Evolutionary conservation across 2,888 invertebrate species (phyloP).

Genomic region (Meliscaeva auricollis): DNA sequence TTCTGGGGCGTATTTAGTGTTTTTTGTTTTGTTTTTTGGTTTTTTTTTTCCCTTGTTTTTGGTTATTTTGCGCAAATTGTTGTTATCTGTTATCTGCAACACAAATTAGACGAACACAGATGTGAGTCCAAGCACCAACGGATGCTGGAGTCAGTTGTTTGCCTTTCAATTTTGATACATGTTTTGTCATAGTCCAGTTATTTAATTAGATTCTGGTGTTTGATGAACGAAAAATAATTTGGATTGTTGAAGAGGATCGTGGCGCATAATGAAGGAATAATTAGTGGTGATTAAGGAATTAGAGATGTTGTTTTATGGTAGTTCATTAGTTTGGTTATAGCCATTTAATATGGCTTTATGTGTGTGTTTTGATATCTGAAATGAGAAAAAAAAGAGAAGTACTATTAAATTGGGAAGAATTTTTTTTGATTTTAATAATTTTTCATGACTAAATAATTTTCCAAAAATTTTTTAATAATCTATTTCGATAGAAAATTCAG

Average conservation of each 20-base stretch:
- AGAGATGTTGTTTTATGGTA: not conserved
- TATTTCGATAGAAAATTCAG: too few species aligned
- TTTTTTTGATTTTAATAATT: too few species aligned
- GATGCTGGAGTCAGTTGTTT: constrained; percentile 20
- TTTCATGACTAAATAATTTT: too few species aligned
- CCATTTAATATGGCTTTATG: not conserved
- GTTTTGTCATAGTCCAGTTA: constrained; percentile 30
- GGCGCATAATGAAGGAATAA: not conserved
- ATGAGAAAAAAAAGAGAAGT: too few species aligned
- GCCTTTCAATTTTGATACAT: constrained; percentile 9
- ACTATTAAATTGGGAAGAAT: too few species aligned
- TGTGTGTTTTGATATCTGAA: not conserved
- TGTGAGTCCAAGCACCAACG: not conserved
- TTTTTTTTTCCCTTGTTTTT: not conserved
- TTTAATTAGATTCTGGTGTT: not conserved
- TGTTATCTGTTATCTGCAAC: constrained; percentile 26
- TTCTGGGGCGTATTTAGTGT: constrained; percentile 17
- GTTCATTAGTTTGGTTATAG: not conserved
- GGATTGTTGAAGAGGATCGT: not conserved
- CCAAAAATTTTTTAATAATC: too few species aligned
- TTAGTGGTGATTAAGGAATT: not conserved
- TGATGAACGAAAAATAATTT: not conserved
- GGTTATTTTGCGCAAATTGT: not conserved
- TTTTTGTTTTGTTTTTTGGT: constrained; percentile 6
- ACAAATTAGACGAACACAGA: constrained; percentile 5